phyloP scores from a whole-genome alignment of 2,797 vertebrate species.

The Enteromius unitaeniatus region DNA sequence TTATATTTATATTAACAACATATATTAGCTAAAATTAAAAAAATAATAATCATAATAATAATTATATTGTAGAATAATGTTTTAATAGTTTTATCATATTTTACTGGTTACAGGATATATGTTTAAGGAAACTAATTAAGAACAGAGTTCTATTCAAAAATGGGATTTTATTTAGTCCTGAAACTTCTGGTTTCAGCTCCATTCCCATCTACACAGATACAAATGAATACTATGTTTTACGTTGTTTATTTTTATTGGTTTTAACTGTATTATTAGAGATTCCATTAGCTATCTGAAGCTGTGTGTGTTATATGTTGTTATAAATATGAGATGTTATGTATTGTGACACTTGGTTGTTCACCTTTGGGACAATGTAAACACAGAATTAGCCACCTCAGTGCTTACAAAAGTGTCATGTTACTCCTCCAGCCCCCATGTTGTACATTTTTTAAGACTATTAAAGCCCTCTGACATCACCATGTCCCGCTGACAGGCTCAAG shows the following conservation, averaged over 20 bases:
- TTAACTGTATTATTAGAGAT: neutral
- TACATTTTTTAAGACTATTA: conserved; percentile 41
- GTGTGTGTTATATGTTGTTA: neutral
- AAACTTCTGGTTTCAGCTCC: neutral
- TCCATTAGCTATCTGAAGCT: neutral
- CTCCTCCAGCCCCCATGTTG: conserved; percentile 18
- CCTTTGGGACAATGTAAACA: conserved; percentile 32
- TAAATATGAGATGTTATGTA: conserved; percentile 6
- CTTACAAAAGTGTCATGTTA: conserved; percentile 40
- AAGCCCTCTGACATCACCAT: conserved; percentile 55
- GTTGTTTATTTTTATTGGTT: neutral
- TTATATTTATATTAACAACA: too few relatives aligned
- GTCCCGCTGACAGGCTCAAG: conserved; percentile 35
- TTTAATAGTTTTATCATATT: neutral
- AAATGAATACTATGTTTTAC: neutral
- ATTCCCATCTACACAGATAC: neutral
- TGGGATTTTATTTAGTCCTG: neutral
- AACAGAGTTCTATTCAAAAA: neutral
- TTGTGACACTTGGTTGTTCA: conserved; percentile 24
- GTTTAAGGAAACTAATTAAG: neutral
- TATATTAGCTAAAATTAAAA: neutral
- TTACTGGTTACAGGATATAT: neutral
- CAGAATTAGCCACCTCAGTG: conserved; percentile 15
- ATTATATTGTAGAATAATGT: neutral
- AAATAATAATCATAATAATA: neutral